Evolutionary conservation across 2,797 vertebrate species (phyloP).

Genomic region (Pterois miles): DNA sequence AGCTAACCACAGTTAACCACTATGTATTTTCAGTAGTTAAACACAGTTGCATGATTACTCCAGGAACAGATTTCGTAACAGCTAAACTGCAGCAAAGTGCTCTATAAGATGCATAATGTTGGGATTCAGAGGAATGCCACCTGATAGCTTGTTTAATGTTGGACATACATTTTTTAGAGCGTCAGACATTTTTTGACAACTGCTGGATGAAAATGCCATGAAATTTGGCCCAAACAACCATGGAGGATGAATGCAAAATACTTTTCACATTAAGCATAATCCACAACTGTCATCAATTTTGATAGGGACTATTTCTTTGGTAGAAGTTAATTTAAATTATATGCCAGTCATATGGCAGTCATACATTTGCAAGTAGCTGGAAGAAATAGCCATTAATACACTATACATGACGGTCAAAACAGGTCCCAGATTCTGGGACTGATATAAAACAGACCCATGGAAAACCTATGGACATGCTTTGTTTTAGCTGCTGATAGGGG

Average conservation of each 20-base stretch:
- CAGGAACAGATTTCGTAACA: background rate
- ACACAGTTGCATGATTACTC: background rate
- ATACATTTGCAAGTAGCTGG: background rate
- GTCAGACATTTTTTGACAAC: background rate
- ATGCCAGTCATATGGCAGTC: background rate
- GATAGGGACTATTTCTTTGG: background rate
- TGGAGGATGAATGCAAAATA: background rate
- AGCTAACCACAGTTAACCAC: background rate
- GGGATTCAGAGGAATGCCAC: background rate
- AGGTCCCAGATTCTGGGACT: background rate
- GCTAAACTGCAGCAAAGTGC: background rate
- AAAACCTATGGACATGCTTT: background rate
- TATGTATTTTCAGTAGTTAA: conserved; percentile 11
- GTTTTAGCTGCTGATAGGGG: no score
- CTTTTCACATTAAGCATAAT: background rate
- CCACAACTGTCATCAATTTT: background rate
- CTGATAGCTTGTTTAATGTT: background rate
- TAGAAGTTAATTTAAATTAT: background rate
- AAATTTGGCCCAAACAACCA: background rate
- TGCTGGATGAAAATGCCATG: background rate
- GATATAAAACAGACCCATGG: background rate
- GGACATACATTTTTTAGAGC: background rate
- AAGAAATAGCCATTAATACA: background rate
- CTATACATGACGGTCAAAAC: background rate
- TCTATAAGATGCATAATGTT: background rate